These are phyloP conservation scores for Drepana arcuata DNA, from an alignment of 1,140 invertebrate species.

Conservation along the genomic window DNA sequence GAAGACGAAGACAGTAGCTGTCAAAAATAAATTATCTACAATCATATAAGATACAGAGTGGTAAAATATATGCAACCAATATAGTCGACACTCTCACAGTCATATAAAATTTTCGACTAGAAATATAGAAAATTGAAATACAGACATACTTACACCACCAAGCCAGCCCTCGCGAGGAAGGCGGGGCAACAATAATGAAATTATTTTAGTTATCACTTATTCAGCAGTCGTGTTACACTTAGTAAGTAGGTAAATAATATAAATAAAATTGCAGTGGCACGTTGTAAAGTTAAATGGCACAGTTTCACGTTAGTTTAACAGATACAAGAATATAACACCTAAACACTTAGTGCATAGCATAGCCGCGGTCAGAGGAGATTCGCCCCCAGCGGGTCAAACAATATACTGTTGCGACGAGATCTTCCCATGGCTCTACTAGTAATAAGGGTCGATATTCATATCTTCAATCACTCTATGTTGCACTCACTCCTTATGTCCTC, in stretches of 20 bases:
- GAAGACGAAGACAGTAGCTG: conserved; percentile 44
- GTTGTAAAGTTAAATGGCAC: conserved; percentile 68
- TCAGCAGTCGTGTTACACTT: conserved; percentile 64
- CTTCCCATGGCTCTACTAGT: too few relatives aligned
- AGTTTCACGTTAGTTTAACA: conserved; percentile 70
- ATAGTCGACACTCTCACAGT: conserved; percentile 45
- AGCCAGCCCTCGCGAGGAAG: too few relatives aligned
- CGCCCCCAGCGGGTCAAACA: too few relatives aligned
- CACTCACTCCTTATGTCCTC: too few relatives aligned
- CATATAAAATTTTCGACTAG: conserved; percentile 58
- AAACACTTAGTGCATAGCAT: conserved; percentile 36
- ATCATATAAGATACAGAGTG: not conserved
- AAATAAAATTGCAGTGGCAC: conserved; percentile 63
- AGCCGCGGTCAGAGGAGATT: conserved; percentile 26
- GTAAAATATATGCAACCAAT: conserved; percentile 12
- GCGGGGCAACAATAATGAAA: too few relatives aligned
- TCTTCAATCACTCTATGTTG: too few relatives aligned
- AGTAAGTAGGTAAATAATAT: conserved; percentile 27
- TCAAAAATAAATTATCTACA: conserved; percentile 24
- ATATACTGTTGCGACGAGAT: too few relatives aligned
- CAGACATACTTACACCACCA: too few relatives aligned
- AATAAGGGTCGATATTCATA: too few relatives aligned
- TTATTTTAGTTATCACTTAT: conserved; percentile 59
- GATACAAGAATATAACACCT: conserved; percentile 55
- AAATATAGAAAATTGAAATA: conserved; percentile 55